Base-by-base conservation (phyloP, 2,113 vertebrate genomes). In the Periophthalmus modestus region DNA sequence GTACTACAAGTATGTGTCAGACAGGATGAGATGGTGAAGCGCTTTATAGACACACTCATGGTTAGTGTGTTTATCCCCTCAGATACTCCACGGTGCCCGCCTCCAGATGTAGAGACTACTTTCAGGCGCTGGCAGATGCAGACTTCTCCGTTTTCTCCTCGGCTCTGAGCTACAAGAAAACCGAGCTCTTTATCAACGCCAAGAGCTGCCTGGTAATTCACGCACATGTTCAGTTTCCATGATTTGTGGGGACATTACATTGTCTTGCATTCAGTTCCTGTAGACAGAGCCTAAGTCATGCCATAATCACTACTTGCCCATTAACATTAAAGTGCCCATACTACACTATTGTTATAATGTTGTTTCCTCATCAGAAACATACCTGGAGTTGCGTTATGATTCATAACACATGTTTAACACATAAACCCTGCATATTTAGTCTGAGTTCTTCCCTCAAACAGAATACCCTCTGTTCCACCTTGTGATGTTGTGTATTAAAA, bases 1-100 rank as follows among this genome's bases (percentile, higher is more conserved):
- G 24, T 94, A 94, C 74, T 94, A 93, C 28, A 65, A 93, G 94
- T 94, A 84, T 69, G 92, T 85, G 18, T 19, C 9, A 2, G 18
- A 16, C 62, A 62, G 7, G 28, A 3, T 18, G 28, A 43, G 3
- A 6, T 3, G 4, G n/a, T 19, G 33, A 28, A 6, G 10, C 4
- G 1, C 5, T 59, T 3, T 24, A 24, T 33, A 4, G 18, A 9
- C 18, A 39, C 0, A 61, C 15, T 14, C 2, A 5, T 55, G 28
- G 68, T 54, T 12, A 12, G 12, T 21, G 24, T 54, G 19, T 36
- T n/a, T 34, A 12, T n/a, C 19, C 43, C 34, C 5, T 61, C 78
- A 94, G 93, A 46, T 93, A 93, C 72, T 77, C 86, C 0, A 7
- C 81, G 75, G 88, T 94, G 61, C 71, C 85, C 1, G 57, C n/a